These are phyloP conservation scores for Ametastegia equiseti DNA, from an alignment of 2,888 invertebrate genomes.

Conservation along the genomic window DNA sequence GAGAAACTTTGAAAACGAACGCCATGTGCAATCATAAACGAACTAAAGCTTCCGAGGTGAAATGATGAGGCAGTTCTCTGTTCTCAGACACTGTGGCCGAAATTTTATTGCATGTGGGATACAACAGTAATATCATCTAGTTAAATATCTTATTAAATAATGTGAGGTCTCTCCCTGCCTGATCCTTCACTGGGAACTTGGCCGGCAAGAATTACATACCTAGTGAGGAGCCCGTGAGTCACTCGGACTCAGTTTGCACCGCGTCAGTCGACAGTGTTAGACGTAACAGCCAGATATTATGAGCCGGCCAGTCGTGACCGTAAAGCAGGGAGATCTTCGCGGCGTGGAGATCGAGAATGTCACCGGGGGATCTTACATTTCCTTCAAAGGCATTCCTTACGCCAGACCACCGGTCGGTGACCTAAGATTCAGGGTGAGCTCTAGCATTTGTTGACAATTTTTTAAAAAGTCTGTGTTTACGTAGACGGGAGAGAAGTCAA, in stretches of 20 bases:
- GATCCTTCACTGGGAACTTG: not conserved
- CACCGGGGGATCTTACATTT: conserved; percentile 63
- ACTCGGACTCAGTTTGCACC: not conserved
- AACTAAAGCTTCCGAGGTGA: no score
- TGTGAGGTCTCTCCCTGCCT: no score
- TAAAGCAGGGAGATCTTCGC: conserved; percentile 68
- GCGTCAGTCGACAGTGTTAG: not conserved
- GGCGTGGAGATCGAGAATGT: conserved; percentile 63
- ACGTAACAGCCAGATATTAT: conserved; percentile 53
- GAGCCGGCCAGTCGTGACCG: conserved; percentile 60
- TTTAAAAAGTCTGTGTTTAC: no score
- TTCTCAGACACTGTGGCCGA: no score
- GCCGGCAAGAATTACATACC: not conserved
- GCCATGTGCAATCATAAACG: no score
- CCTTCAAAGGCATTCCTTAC: conserved; percentile 72
- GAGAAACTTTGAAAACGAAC: no score
- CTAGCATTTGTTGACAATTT: not conserved
- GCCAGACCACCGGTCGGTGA: conserved; percentile 72
- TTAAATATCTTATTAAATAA: no score
- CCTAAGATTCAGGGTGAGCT: conserved; percentile 72
- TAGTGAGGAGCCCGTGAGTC: not conserved
- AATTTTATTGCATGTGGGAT: no score
- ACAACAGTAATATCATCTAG: no score
- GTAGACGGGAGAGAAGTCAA: not conserved
- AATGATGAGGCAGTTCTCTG: no score